Percentiles rank a stretch among this genome's conserved stretches.
These are phyloP conservation scores for Drosophila parabipectinata DNA, from an alignment of 1,140 invertebrate genomes.

Conservation along the genomic window DNA sequence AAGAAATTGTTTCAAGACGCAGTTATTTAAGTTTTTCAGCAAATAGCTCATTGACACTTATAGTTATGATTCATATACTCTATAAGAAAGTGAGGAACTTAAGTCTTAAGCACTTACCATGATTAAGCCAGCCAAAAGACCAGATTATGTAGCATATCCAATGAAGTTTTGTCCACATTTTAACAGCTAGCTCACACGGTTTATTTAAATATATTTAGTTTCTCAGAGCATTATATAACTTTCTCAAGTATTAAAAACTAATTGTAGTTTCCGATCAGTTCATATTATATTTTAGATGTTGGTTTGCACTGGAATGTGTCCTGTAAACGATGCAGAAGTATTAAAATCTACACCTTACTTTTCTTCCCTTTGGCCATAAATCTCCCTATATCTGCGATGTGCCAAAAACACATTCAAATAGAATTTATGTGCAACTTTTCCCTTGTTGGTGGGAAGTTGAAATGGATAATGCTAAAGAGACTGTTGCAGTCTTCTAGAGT, in stretches of 20 bases:
- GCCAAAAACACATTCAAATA: conserved; percentile 49
- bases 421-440: conserved; percentile 52
- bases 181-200: not conserved
- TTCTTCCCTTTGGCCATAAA: conserved; percentile 21
- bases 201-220: conserved; percentile 21
- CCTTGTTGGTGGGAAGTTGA: conserved; percentile 42
- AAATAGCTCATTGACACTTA: not conserved
- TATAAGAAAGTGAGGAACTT: too few species aligned
- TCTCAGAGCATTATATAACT: conserved; percentile 43
- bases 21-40: conserved; percentile 24
- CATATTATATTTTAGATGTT: conserved; percentile 3
- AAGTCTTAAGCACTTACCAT: conserved; percentile 46
- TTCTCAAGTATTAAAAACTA: conserved; percentile 4
- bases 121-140: conserved; percentile 37
- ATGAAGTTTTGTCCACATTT: conserved; percentile 63
- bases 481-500: conserved; percentile 48
- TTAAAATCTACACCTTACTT: not conserved
- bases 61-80: not conserved
- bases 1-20: conserved; percentile 15
- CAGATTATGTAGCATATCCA: conserved; percentile 41
- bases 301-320: not conserved
- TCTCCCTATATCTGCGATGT: conserved; percentile 59
- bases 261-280: not conserved
- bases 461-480: conserved; percentile 47
- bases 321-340: conserved; percentile 6